A percentile compares a stretch with the other conserved stretches of the same genome.
Conservation (phyloP, 2,888 invertebrate genomes). For the Brachylomia viminalis region DNA sequence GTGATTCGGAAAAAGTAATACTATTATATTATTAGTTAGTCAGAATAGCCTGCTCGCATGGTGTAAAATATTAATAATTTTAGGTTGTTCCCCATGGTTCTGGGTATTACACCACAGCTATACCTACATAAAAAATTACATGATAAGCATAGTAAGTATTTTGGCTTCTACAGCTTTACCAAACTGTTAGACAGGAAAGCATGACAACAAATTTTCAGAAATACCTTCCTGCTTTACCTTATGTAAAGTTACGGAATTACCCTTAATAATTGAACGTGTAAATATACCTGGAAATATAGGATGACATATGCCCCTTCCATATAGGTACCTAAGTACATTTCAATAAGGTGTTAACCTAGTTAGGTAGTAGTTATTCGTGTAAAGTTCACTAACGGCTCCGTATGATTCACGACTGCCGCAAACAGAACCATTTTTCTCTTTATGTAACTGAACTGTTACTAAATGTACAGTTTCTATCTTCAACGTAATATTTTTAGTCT, state of each 20-base stretch:
- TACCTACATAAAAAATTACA: background rate
- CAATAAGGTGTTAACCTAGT: background rate
- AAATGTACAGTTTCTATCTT: conserved; percentile 82
- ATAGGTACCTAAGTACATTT: background rate
- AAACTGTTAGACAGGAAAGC: conserved; percentile 3
- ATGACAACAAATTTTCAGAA: background rate
- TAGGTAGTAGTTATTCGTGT: background rate
- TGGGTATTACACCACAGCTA: background rate
- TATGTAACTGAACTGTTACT: conserved; percentile 84
- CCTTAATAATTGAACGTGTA: too few species aligned
- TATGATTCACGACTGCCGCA: conserved; percentile 76
- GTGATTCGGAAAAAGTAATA: background rate
- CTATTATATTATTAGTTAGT: too few species aligned
- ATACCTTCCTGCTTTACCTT: too few species aligned
- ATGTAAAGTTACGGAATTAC: background rate
- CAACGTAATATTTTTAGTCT: conserved; percentile 75
- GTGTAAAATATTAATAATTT: background rate
- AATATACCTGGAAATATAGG: background rate
- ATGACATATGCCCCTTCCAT: background rate
- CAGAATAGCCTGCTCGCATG: too few species aligned
- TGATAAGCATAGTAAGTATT: too few species aligned
- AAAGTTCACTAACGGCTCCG: conserved; percentile 73
- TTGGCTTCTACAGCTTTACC: background rate
- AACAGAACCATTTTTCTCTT: conserved; percentile 74
- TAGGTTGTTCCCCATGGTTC: background rate